Evolutionary conservation across 2,113 vertebrate genomes (phyloP), one percentile per base, ranked within the genome.

Genomic region (Todiramphus saurophagus): DNA sequence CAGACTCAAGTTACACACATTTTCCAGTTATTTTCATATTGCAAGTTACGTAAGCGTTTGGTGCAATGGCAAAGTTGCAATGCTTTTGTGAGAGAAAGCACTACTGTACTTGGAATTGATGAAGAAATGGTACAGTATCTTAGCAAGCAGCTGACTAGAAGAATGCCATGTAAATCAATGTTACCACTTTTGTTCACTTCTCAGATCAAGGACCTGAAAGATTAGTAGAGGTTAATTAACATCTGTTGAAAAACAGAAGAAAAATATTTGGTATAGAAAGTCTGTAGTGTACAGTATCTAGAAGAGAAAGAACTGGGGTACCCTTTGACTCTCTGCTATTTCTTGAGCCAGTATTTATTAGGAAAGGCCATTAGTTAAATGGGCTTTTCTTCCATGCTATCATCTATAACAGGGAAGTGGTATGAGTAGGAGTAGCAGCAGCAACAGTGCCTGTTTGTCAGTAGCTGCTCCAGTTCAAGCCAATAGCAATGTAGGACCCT

Each of bases 161-260:
- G 76, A 86, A 72, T 27, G 10, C 19, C 78, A 79, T 31, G 56
- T 78, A 95, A 94, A 90, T 83, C 87, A 84, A 6, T 35, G 67
- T 79, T 87, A 95, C 23, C 50, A 88, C 70, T 83, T 92, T 63
- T 90, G 51, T 81, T 93, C 66, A 85, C 68, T 77, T 94, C 80
- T 94, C 87, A 83, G 68, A 73, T 89, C 63, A 87, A 94, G 58
- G 78, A 93, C 58, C 63, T 85, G 77, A 62, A 79, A 90, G 72
- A 88, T 91, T 79, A 94, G 90, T 64, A 94, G 58, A 94, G 27
- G 46, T 76, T 89, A 94, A 81, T 64, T 62, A 83, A 58, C 20
- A 80, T 69, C 56, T 83, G 37, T n/a, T 77, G 70, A 39, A 72
- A 95, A 91, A 77, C 27, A 50, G 24, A 51, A 79, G 21, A 66